Conservation (phyloP, 2,797 vertebrate species). For the Tragopan temminckii region DNA sequence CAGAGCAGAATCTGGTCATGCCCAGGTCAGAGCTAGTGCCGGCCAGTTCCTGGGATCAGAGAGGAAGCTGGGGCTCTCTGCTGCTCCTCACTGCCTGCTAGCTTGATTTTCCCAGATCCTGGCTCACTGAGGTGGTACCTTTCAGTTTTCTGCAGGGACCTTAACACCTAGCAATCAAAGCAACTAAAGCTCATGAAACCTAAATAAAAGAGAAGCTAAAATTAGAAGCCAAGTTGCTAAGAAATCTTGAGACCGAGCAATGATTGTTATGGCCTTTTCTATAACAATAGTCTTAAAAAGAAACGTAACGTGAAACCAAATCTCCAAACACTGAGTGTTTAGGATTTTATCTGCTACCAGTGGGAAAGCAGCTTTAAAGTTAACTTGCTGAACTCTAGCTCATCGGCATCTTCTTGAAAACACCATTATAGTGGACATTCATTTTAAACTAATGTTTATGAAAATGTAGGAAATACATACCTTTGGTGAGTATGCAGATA, state of each 20-base stretch:
- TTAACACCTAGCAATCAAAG: neutral
- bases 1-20: neutral
- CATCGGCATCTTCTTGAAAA: slow-evolving; percentile 34
- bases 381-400: neutral
- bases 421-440: neutral
- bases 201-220: neutral
- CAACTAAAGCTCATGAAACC: neutral
- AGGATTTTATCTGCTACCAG: neutral
- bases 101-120: neutral
- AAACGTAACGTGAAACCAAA: neutral
- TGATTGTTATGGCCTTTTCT: neutral
- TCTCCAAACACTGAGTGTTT: neutral
- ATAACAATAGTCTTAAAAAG: neutral
- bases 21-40: neutral
- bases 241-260: neutral
- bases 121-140: neutral
- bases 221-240: neutral
- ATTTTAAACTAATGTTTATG: slow-evolving; percentile 30
- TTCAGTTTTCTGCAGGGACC: neutral
- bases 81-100: neutral
- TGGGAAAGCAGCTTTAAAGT: neutral
- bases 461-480: slow-evolving; percentile 29
- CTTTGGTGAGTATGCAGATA: slow-evolving; percentile 27
- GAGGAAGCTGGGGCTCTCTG: neutral
- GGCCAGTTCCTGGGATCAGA: neutral